Evolutionary conservation across 64 coral and sea anemone species (phyloP).

Genomic region (Porites lutea): DNA sequence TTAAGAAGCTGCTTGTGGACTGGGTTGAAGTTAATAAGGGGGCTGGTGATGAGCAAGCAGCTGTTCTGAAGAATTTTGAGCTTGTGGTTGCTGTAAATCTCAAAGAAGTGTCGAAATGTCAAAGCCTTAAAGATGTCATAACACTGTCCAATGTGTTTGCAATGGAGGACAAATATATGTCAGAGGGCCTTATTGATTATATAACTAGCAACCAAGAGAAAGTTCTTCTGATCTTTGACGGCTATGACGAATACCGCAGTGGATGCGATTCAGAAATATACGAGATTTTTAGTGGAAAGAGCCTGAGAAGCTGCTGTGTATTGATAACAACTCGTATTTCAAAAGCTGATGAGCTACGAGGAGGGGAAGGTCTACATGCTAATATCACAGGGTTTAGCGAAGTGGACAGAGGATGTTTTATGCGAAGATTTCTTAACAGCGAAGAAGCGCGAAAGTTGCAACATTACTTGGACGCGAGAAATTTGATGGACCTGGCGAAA

Average conservation of each 20-base stretch:
- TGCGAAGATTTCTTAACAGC: not conserved
- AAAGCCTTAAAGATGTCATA: not conserved
- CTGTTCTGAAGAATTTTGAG: not conserved
- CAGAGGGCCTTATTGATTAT: not conserved
- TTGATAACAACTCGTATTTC: constrained; percentile 19
- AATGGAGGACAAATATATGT: not conserved
- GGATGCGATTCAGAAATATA: not conserved
- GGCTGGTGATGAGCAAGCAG: too few species aligned
- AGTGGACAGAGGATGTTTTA: not conserved
- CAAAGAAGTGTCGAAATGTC: not conserved
- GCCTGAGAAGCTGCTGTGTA: not conserved
- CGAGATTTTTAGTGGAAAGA: constrained; percentile 2
- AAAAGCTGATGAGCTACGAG: not conserved
- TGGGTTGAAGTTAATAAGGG: not conserved
- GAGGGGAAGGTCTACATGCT: not conserved
- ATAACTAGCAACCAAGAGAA: constrained; percentile 13
- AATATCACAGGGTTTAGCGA: not conserved
- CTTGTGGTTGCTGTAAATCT: not conserved
- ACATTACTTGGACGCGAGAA: not conserved
- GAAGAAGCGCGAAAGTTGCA: not conserved
- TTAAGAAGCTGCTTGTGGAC: constrained; percentile 10
- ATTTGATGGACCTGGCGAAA: not conserved
- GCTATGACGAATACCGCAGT: constrained; percentile 1
- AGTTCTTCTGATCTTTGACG: not conserved
- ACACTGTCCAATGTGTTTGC: not conserved